Base-by-base conservation (phyloP, 2,113 vertebrate species). In the Macquaria australasica region DNA sequence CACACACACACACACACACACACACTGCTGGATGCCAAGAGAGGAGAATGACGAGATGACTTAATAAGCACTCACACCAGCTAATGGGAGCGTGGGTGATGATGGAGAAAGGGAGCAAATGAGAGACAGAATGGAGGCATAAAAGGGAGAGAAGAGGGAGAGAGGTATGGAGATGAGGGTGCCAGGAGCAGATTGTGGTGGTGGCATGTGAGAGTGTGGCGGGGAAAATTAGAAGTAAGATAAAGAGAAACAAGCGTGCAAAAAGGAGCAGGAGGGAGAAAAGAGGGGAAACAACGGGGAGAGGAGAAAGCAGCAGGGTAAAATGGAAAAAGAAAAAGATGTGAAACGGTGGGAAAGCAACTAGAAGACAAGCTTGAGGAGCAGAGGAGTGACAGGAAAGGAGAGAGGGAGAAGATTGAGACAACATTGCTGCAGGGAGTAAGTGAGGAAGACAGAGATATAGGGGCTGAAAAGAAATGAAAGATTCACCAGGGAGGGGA, bases 1-100 rank as follows among this genome's bases (percentile, higher is more conserved):
- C 70, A 81, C 48, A 82, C 84, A 83, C 67, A 87, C 63, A 72
- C 45, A 63, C 50, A 77, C 70, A 81, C 48, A 82, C 84, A 83
- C 67, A 87, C 63, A 72, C 45, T 45, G 28, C 55, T 77, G 59
- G 64, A 82, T 88, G 70, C 84, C 86, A 88, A 80, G 80, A 77
- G 88, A 89, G 77, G 83, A 90, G 79, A 88, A 89, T 91, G 91
- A 87, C 68, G 75, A 88, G 91, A 91, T 83, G 88, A 92, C 88
- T 95, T 94, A 95, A 95, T 95, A 92, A 93, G 93, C 87, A 94
- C 80, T 93, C 91, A 77, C 84, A 90, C 70, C 74, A 84, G 87
- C 82, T 92, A 92, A 93, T 92, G 89, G 87, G 64, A 91, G 87
- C 16, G 86, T 91, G 92, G 87, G 89, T 86, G 91, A 93, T 71